Base-by-base conservation (phyloP, 2,797 vertebrate species). In the Pangasius krempfi region DNA sequence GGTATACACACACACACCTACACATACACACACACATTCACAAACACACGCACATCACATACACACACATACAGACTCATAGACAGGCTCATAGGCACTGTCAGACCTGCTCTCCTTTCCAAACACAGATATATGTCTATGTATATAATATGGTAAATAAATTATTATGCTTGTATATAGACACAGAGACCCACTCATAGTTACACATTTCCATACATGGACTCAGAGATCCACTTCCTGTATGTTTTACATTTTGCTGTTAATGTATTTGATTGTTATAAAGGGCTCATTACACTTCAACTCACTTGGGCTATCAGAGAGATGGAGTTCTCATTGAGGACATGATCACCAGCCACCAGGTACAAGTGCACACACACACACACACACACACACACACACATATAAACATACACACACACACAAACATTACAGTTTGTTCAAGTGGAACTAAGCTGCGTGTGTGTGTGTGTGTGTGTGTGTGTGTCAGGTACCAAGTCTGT, bases 321-420 rank as follows among this genome's bases (percentile, higher is more conserved):
- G 98, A 99, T 25, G 97, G 97, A 1, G 94, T 97, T 92, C 94
- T 99, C 92, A 98, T 99, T 0, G 99, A 99, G 9, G 98, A 99
- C 37, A 95, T 98, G 0, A 93, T 98, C 18, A 95, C 97, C 86
- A 97, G 97, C 93, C 97, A 98, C 92, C 98, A 99, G 97, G 75
- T 87, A 78, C 27, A 78, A 13, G 30, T 5, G 16, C 76, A 54
- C 16, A 72, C 14, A 37, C 64, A 33, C 27, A 64, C n/a, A 58
- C n/a, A 78, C 82, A 85, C 47, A 64, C 83, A 81, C 84, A 86
- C 64, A 86, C 9, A 72, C 27, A 80, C 13, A 7, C 8, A 54
- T 4, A 40, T 2, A 25, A 2, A 56, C 3, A 79, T 40, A 50
- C 25, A 50, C 12, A 76, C 10, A 25, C 22, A 75, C 25, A 47